Conservation (phyloP, 2,888 invertebrate species). For the Drosophila setosimentum region DNA sequence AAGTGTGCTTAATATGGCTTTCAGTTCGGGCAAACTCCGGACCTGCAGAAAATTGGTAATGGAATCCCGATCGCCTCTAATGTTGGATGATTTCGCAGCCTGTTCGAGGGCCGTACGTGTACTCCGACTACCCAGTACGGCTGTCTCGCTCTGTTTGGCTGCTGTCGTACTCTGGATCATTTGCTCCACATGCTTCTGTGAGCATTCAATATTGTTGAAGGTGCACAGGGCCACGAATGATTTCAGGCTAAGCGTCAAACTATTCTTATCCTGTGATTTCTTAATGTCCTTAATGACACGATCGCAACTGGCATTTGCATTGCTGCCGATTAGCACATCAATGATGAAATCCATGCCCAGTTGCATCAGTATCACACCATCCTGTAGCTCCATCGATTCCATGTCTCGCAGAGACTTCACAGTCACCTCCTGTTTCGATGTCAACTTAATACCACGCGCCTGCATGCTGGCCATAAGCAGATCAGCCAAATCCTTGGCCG, state of each 20-base stretch:
- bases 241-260: constrained; percentile 49
- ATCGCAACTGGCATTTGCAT: constrained; percentile 45
- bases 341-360: constrained; percentile 69
- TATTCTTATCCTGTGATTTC: constrained; percentile 51
- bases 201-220: constrained; percentile 65
- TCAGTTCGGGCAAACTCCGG: constrained; percentile 42
- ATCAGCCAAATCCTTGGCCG: constrained; percentile 70
- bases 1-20: constrained; percentile 49
- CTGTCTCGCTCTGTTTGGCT: constrained; percentile 2
- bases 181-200: constrained; percentile 60
- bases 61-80: constrained; percentile 54
- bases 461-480: constrained; percentile 69
- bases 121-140: constrained; percentile 44
- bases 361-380: constrained; percentile 43
- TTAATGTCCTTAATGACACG: constrained; percentile 61
- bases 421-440: constrained; percentile 39
- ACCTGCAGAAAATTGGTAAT: constrained; percentile 56
- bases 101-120: constrained; percentile 45
- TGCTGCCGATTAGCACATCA: constrained; percentile 61
- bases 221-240: constrained; percentile 60
- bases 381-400: constrained; percentile 31
- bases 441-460: constrained; percentile 53
- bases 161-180: constrained; percentile 60
- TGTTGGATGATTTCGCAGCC: neutral
- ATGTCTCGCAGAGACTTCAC: constrained; percentile 46